Conservation (phyloP, 2,888 invertebrate species). For the Malacosoma neustria region DNA sequence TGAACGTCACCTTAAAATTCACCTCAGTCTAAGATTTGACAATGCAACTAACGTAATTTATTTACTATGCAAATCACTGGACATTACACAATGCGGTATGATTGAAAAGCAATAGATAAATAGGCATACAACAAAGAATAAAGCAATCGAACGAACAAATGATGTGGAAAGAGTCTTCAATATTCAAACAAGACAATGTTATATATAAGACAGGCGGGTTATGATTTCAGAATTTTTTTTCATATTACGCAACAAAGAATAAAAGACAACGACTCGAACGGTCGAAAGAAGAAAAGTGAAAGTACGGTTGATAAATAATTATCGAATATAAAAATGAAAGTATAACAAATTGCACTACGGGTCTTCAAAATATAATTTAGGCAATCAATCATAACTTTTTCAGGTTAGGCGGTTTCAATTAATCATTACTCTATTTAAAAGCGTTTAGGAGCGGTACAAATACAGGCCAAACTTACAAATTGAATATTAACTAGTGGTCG, state of each 20-base stretch:
- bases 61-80: not conserved
- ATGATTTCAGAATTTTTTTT: slow-evolving; percentile 10
- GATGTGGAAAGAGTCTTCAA: not conserved
- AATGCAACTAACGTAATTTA: not conserved
- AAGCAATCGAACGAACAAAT: not conserved
- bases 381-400: slow-evolving; percentile 34
- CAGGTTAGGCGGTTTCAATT: not conserved
- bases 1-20: too few species aligned
- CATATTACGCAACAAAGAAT: slow-evolving; percentile 20
- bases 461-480: too few species aligned
- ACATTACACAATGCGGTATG: not conserved
- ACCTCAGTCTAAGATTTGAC: not conserved
- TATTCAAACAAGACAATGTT: not conserved
- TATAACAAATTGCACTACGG: slow-evolving; percentile 45
- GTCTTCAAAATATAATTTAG: slow-evolving; percentile 25
- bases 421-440: not conserved
- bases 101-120: not conserved
- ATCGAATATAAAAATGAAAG: slow-evolving; percentile 47
- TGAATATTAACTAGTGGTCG: too few species aligned
- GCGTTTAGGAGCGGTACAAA: not conserved
- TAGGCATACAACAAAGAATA: not conserved
- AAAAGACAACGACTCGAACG: slow-evolving; percentile 11
- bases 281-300: slow-evolving; percentile 44
- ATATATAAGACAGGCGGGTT: not conserved
- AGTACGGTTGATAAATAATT: slow-evolving; percentile 43